Evolutionary conservation across 2,113 vertebrate species (phyloP), one percentile per base, ranked within the genome.

Genomic region (Passer domesticus): DNA sequence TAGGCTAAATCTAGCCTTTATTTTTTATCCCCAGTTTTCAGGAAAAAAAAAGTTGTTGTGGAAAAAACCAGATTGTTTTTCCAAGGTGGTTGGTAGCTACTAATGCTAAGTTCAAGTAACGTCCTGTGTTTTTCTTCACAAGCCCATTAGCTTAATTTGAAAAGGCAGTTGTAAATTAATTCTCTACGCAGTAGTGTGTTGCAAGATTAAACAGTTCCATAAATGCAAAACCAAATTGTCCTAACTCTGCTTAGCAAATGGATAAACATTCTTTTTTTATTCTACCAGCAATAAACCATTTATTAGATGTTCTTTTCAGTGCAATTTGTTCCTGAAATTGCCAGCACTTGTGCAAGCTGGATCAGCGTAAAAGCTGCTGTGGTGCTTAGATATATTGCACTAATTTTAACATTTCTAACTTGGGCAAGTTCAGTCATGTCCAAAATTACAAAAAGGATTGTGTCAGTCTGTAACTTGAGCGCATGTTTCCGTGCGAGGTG

Each of bases 181-280:
- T 89, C 89, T 87, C 31, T 89, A 60, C 4, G 20, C 49, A 62
- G 31, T 79, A 73, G n/a, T 6, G 20, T 84, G 39, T 72, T 73
- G 46, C 70, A 30, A 80, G 70, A 83, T 83, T 82, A 56, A 91
- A 72, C 60, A 72, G 56, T 92, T 89, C 66, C 43, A 46, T 78
- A 89, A 96, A 87, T 84, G 53, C 35, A 84, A 83, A 92, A 79
- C 37, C 66, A 88, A 95, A 81, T 44, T 72, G 59, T 76, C 28
- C 44, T 92, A 82, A 82, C 37, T 37, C 58, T 87, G n/a, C 55
- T 47, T 81, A 90, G 60, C 47, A 83, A 75, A 55, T 31, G 41
- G n/a, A 79, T 91, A 73, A 91, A 94, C 80, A 72, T 68, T 4
- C 58, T 41, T 60, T 58, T 90, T 83, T 47, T 66, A 69, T 82